Conservation (phyloP, 1,140 invertebrate genomes). For the Brachionus rotundiformis region DNA sequence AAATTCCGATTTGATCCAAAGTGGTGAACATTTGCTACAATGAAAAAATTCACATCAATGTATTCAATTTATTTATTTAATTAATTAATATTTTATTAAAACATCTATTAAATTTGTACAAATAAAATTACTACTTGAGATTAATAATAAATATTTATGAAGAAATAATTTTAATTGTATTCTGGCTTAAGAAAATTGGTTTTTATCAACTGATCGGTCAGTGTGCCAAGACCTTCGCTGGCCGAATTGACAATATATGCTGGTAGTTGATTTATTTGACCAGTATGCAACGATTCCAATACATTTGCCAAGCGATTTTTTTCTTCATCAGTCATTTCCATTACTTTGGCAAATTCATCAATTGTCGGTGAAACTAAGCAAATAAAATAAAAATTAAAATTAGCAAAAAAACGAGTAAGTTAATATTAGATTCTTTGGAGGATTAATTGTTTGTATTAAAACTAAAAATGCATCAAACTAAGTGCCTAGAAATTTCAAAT, state of each 20-base stretch:
- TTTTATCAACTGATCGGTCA: constrained; percentile 39
- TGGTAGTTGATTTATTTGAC: constrained; percentile 34
- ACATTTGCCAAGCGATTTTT: constrained; percentile 21
- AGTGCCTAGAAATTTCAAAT: too few species aligned
- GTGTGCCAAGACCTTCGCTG: constrained; percentile 31
- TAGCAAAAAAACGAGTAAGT: too few species aligned
- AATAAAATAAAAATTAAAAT: too few species aligned
- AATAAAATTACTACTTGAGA: constrained; percentile 7
- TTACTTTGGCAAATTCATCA: constrained; percentile 26
- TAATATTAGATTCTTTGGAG: too few species aligned
- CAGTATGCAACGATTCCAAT: constrained; percentile 31
- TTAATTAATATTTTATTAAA: not conserved
- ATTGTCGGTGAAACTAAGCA: constrained; percentile 41
- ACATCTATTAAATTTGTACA: constrained; percentile 17
- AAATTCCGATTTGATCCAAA: not conserved
- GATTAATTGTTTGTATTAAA: too few species aligned
- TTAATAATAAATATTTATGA: not conserved
- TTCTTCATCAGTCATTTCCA: constrained; percentile 40
- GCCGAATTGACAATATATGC: constrained; percentile 47
- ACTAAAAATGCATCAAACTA: too few species aligned
- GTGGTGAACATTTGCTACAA: not conserved
- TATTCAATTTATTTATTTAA: not conserved
- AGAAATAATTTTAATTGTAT: not conserved
- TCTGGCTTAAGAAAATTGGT: constrained; percentile 35
- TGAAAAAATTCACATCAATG: too few species aligned